Base-by-base conservation (phyloP, 2,888 invertebrate species). In the Drosophila subsilvestris region DNA sequence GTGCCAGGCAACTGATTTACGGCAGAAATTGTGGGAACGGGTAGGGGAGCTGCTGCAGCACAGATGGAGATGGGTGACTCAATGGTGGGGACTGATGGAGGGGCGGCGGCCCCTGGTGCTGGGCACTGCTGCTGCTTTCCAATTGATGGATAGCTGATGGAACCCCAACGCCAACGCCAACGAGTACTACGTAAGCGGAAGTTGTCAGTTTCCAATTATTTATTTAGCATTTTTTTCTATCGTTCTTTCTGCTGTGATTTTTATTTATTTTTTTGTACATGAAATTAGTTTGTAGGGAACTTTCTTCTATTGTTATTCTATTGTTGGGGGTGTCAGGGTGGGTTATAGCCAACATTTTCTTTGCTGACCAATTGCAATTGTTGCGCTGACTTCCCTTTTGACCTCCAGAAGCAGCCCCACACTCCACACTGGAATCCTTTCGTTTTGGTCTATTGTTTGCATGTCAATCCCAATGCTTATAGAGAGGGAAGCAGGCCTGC, bases 1-100 rank as follows among this genome's bases (percentile, higher is more conserved):
- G 43, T 54, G 84, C 84, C 84, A 85, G 76, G 56, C 67, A 86
- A 72, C 86, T 88, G 88, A 88, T 85, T 88, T 88, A 88, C 86
- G 78, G 79, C 80, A 78, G 79, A 74, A 65, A 63, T 79, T 65
- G 62, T 58, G 63, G 12, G 20, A 5, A 25, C 12, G 37, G 50
- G 58, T 20, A 57, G 45, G 43, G 44, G 56, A 1, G 37, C 2
- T 12, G 32, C 32, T 12, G 12, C 32, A 32, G 12, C 12, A 0
- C 12, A 32, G 12, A 54, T 57, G 53, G n/a, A n/a, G 27, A 2
- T 51, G 12, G 58, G 55, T 79, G 82, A 85, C 86, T 79, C 86
- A 80, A 74, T 83, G 74, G 42, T 1, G 43, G 42, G 57, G 54
- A 67, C 53, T 66, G 47, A 8, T 3, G 17, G 44, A 10, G 14